These are phyloP conservation scores for Empis stercorea DNA, from an alignment of 2,888 invertebrate genomes.

Conservation along the genomic window DNA sequence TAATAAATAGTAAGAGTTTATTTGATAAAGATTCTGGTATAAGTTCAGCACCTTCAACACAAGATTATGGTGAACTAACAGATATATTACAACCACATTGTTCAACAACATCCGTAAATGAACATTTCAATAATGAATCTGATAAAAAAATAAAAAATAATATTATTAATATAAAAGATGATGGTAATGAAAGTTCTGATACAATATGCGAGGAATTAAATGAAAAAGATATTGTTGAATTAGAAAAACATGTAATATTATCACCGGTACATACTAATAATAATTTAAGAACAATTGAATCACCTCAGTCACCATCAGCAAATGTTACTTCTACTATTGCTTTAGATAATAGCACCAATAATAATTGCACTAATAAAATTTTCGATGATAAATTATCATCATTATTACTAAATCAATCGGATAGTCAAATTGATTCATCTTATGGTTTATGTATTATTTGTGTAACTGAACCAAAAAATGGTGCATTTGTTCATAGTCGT, in stretches of 20 bases:
- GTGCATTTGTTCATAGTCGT: slow-evolving; percentile 53
- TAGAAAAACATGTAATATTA: slow-evolving; percentile 1
- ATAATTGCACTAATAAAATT: too few relatives aligned
- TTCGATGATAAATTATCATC: slow-evolving; percentile 1
- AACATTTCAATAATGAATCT: slow-evolving; percentile 5
- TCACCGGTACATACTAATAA: too few relatives aligned
- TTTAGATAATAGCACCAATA: too few relatives aligned
- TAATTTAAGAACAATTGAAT: too few relatives aligned
- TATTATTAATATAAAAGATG: not conserved
- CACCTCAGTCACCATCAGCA: too few relatives aligned
- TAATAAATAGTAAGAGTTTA: slow-evolving; percentile 4
- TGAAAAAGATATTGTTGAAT: slow-evolving; percentile 10
- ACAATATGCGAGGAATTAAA: slow-evolving; percentile 12
- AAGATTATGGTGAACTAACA: slow-evolving; percentile 11
- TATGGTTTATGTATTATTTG: slow-evolving; percentile 45
- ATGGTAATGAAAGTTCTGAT: slow-evolving; percentile 8
- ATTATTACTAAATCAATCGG: slow-evolving; percentile 8
- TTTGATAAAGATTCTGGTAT: slow-evolving; percentile 20
- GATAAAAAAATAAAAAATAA: slow-evolving; percentile 8
- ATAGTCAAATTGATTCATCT: slow-evolving; percentile 1
- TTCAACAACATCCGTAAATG: too few relatives aligned
- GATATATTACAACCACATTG: too few relatives aligned
- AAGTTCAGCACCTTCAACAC: slow-evolving; percentile 19
- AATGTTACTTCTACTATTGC: too few relatives aligned
- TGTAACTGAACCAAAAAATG: slow-evolving; percentile 47